phyloP scores from a whole-genome alignment of 2,797 vertebrate species.

The Acropternis orthonyx region DNA sequence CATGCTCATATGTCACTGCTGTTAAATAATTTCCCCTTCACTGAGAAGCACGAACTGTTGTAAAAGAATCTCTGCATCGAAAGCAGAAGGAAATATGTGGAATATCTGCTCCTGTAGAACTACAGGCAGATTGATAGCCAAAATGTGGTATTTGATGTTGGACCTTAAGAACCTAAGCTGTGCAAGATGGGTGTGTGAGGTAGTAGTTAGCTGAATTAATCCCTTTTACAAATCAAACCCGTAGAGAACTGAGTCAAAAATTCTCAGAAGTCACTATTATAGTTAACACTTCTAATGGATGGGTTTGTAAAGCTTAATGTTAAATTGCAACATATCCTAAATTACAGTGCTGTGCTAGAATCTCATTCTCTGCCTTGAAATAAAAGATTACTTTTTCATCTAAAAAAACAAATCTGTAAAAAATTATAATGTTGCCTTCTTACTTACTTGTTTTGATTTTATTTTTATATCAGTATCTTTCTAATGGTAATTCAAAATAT shows the following conservation, averaged over 20 bases:
- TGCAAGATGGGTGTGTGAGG: rapidly evolving
- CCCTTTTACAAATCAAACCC: not conserved
- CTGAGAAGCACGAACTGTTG: not conserved
- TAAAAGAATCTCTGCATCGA: not conserved
- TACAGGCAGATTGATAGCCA: not conserved
- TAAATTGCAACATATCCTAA: not conserved
- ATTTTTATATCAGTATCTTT: not conserved
- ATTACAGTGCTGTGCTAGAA: not conserved
- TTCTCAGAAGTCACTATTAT: not conserved
- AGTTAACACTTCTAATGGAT: not conserved
- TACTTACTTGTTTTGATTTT: not conserved
- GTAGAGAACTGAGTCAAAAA: not conserved
- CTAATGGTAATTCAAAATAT: not conserved
- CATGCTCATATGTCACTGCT: not conserved
- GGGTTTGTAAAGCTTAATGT: not conserved
- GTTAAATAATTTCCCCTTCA: not conserved
- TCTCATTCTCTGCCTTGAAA: not conserved
- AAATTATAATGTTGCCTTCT: not conserved
- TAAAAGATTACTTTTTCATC: not conserved
- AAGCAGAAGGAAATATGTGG: not conserved
- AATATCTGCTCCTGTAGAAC: not conserved
- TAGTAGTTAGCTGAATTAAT: not conserved
- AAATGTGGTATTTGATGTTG: not conserved
- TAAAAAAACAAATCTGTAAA: not conserved
- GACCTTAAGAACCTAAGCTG: not conserved